These are phyloP conservation scores for Muscina levida DNA, from an alignment of 2,888 invertebrate species.

Conservation along the genomic window DNA sequence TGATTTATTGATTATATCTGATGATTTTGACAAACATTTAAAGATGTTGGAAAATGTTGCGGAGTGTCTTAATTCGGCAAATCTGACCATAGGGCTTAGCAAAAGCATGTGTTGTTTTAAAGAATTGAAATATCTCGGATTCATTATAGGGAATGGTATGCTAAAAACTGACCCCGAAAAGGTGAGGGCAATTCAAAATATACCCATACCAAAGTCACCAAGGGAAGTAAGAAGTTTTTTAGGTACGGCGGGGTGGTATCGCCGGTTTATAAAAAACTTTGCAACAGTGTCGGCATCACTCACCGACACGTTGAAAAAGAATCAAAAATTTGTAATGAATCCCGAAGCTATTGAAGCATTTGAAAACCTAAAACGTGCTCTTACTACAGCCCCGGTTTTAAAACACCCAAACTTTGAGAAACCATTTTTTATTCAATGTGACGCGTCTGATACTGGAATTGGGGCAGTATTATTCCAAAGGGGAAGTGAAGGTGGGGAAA, in stretches of 20 bases:
- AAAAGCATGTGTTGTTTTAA: slow-evolving; percentile 57
- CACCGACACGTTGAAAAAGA: slow-evolving; percentile 31
- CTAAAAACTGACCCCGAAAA: slow-evolving; percentile 35
- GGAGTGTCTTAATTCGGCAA: slow-evolving; percentile 41
- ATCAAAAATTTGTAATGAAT: slow-evolving; percentile 48
- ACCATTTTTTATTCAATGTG: slow-evolving; percentile 59
- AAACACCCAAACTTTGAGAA: slow-evolving; percentile 50
- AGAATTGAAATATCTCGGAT: slow-evolving; percentile 58
- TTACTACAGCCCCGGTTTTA: slow-evolving; percentile 57
- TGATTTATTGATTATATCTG: slow-evolving; percentile 37
- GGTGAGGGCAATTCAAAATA: neutral
- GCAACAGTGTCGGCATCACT: slow-evolving; percentile 19
- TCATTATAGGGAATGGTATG: slow-evolving; percentile 43
- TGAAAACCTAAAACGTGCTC: slow-evolving; percentile 32
- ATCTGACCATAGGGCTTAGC: slow-evolving; percentile 51
- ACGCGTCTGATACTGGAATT: slow-evolving; percentile 44
- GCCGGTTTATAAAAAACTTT: slow-evolving; percentile 39
- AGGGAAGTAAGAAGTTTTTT: slow-evolving; percentile 47
- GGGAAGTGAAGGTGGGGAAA: slow-evolving; percentile 29
- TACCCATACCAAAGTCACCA: neutral
- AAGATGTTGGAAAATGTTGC: slow-evolving; percentile 40
- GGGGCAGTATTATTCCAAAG: slow-evolving; percentile 50
- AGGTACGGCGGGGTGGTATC: slow-evolving; percentile 52
- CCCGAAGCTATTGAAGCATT: slow-evolving; percentile 46
- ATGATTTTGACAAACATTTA: slow-evolving; percentile 52